phyloP scores from a whole-genome alignment of 2,113 vertebrate genomes.

The Leptodactylus fuscus region DNA sequence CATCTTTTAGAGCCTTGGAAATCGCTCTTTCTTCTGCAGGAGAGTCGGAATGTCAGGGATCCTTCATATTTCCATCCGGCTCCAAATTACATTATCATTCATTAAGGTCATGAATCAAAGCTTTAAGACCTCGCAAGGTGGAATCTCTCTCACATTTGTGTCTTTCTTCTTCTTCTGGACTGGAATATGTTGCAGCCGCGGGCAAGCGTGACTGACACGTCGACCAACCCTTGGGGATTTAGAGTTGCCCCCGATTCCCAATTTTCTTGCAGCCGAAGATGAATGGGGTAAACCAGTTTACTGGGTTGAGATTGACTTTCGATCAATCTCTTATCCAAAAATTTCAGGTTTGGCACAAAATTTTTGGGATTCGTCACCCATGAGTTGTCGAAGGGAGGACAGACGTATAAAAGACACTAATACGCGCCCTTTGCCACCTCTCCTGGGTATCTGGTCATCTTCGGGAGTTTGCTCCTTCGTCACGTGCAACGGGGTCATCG shows the following conservation, averaged over 20 bases:
- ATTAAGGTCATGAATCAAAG: conserved; percentile 49
- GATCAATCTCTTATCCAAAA: too few species aligned
- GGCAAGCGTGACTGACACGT: background rate
- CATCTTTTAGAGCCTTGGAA: conserved; percentile 34
- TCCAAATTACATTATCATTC: conserved; percentile 56
- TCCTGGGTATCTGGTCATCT: too few species aligned
- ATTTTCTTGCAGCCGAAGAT: too few species aligned
- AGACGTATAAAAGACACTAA: too few species aligned
- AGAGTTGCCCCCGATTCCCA: background rate
- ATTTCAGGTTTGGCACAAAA: too few species aligned
- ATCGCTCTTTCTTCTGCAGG: conserved; percentile 15
- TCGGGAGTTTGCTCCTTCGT: too few species aligned
- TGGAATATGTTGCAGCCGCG: background rate
- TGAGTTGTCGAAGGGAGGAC: too few species aligned
- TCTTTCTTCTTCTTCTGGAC: background rate
- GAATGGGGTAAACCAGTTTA: too few species aligned
- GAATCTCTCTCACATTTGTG: background rate
- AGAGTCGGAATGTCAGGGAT: conserved; percentile 11
- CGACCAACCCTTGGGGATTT: background rate
- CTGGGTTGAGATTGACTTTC: too few species aligned
- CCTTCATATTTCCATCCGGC: conserved; percentile 24
- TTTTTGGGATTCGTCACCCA: too few species aligned
- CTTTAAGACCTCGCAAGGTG: background rate
- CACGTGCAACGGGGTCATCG: too few species aligned
- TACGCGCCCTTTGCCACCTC: too few species aligned